These are phyloP conservation scores for Chymomyza costata DNA, from an alignment of 1,140 invertebrate genomes.

Conservation along the genomic window DNA sequence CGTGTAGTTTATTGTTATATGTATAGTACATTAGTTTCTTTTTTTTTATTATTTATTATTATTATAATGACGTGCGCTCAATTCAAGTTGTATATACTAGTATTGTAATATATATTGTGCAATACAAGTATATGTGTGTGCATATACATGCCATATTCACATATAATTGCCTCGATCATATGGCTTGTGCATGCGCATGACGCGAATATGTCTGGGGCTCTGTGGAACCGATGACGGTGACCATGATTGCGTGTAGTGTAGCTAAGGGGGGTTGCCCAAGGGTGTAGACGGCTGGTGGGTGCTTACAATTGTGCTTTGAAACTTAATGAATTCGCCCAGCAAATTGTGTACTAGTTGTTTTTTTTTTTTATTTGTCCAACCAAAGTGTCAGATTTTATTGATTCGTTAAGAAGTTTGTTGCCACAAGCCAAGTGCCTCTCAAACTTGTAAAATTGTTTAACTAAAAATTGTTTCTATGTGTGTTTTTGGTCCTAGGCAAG, in stretches of 20 bases:
- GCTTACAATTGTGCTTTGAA: constrained; percentile 25
- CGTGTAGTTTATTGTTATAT: constrained; percentile 5
- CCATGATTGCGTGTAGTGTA: not conserved
- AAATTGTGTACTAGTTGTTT: constrained; percentile 37
- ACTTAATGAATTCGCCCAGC: constrained; percentile 32
- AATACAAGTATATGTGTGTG: constrained; percentile 1
- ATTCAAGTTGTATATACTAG: constrained; percentile 51
- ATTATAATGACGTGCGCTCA: constrained; percentile 61
- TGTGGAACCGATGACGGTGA: too few species aligned
- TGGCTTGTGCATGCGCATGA: constrained; percentile 51
- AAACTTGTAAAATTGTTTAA: constrained; percentile 53
- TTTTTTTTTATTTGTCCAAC: too few species aligned
- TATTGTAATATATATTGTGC: too few species aligned
- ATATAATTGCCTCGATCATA: constrained; percentile 69
- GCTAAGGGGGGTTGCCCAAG: too few species aligned
- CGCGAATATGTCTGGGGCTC: not conserved
- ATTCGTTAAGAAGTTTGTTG: too few species aligned
- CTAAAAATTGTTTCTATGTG: constrained; percentile 42
- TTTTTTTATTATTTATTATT: constrained; percentile 17
- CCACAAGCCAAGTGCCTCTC: constrained; percentile 43
- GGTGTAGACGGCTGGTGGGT: not conserved
- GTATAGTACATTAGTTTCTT: constrained; percentile 14
- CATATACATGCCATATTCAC: constrained; percentile 34
- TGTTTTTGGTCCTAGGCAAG: constrained; percentile 18
- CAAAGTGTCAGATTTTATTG: too few species aligned